Evolutionary conservation across 2,888 invertebrate genomes (phyloP).

Genomic region (Apamea sordens): DNA sequence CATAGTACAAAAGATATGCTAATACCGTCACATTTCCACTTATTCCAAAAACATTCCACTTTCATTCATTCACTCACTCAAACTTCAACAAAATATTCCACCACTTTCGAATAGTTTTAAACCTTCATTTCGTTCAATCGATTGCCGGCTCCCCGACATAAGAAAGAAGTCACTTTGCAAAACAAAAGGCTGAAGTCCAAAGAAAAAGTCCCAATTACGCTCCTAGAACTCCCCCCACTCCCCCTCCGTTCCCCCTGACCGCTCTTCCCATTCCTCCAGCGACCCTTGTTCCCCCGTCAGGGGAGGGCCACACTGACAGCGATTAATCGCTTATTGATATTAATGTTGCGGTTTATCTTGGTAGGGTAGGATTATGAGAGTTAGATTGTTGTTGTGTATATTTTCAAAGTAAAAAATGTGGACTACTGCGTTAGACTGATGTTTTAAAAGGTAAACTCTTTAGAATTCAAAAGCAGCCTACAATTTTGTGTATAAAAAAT

Average conservation of each 20-base stretch:
- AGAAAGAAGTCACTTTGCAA: constrained; percentile 88
- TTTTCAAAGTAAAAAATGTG: constrained; percentile 2
- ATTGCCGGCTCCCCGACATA: constrained; percentile 76
- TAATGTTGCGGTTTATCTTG: constrained; percentile 53
- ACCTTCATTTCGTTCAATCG: constrained; percentile 76
- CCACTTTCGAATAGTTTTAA: constrained; percentile 62
- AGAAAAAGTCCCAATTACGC: constrained; percentile 90
- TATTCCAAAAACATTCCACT: constrained; percentile 40
- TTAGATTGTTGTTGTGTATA: constrained; percentile 5
- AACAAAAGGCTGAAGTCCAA: constrained; percentile 88
- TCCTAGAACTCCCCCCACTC: constrained; percentile 59
- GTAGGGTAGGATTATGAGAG: constrained; percentile 31
- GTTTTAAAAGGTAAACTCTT: not conserved
- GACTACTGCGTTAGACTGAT: not conserved
- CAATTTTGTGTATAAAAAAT: not conserved
- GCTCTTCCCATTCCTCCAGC: constrained; percentile 63
- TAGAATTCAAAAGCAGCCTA: not conserved
- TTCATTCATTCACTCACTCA: constrained; percentile 42
- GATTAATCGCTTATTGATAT: constrained; percentile 63
- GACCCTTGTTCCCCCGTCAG: constrained; percentile 61
- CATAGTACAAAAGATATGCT: constrained; percentile 4
- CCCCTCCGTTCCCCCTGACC: constrained; percentile 52
- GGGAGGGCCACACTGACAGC: constrained; percentile 66
- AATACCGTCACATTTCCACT: constrained; percentile 35
- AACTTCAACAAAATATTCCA: constrained; percentile 56